These are phyloP conservation scores for Caenorhabditis sp. DNA, from an alignment of 2,888 invertebrate species.

Conservation along the genomic window DNA sequence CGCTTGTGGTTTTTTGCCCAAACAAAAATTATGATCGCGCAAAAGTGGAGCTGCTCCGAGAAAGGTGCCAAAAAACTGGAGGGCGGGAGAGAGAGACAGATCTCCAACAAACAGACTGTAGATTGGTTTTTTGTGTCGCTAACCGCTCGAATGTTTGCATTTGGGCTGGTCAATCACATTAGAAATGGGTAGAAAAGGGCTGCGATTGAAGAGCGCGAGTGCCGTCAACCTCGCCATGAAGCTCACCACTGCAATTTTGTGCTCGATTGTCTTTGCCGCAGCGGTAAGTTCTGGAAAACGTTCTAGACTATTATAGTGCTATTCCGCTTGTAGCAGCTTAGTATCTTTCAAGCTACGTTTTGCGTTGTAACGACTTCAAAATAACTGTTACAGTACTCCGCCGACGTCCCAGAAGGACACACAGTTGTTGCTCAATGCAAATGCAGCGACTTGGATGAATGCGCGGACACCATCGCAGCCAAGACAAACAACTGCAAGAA, in stretches of 20 bases:
- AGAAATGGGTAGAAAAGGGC: slow-evolving; percentile 53
- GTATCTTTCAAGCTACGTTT: neutral
- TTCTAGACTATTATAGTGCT: neutral
- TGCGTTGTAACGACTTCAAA: too few relatives aligned
- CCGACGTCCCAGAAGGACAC: slow-evolving; percentile 52
- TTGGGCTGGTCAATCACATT: slow-evolving; percentile 56
- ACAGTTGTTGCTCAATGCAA: slow-evolving; percentile 71
- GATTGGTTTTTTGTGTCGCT: slow-evolving; percentile 52
- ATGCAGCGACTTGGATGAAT: slow-evolving; percentile 73
- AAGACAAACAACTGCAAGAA: slow-evolving; percentile 71
- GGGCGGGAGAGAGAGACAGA: slow-evolving; percentile 17
- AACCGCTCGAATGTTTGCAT: slow-evolving; percentile 54
- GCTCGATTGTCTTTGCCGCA: slow-evolving; percentile 29
- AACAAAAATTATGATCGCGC: slow-evolving; percentile 53
- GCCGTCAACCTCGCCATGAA: slow-evolving; percentile 40
- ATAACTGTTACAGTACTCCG: slow-evolving; percentile 20
- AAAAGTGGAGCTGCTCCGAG: neutral
- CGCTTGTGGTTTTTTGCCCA: slow-evolving; percentile 11
- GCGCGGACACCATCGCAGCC: slow-evolving; percentile 61
- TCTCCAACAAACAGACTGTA: slow-evolving; percentile 49
- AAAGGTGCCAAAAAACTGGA: slow-evolving; percentile 53
- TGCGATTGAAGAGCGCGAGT: slow-evolving; percentile 23
- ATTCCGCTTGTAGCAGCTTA: too few relatives aligned
- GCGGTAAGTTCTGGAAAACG: slow-evolving; percentile 17
- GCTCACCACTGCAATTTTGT: slow-evolving; percentile 26